Conservation (phyloP, 2,888 invertebrate genomes). For the Melinopterus prodromus region DNA sequence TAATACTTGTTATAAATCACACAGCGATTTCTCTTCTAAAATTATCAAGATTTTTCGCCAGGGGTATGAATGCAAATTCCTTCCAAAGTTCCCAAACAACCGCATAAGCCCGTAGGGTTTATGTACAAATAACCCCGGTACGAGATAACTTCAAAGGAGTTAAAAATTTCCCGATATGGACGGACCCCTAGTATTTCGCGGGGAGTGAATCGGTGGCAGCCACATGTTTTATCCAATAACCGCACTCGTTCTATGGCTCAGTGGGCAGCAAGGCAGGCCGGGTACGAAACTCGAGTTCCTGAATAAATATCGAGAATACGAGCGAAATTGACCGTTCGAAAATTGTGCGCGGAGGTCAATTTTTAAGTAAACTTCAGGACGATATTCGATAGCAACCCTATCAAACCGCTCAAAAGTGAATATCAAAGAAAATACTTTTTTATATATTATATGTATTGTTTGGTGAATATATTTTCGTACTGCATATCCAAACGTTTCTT, state of each 20-base stretch:
- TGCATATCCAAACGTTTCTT: no score
- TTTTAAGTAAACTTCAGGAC: constrained; percentile 28
- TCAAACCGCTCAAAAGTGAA: background rate
- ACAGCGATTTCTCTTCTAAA: no score
- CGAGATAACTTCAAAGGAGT: background rate
- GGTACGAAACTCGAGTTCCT: constrained; percentile 8
- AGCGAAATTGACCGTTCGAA: constrained; percentile 32
- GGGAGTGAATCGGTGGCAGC: background rate
- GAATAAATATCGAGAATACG: constrained; percentile 29
- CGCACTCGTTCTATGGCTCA: background rate
- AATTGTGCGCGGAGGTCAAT: constrained; percentile 27
- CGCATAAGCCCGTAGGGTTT: background rate
- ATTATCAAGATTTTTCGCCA: background rate
- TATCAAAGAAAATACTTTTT: background rate
- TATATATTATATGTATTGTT: no score
- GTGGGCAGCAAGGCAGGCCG: background rate
- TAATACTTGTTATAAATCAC: no score
- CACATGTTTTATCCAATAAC: constrained; percentile 4
- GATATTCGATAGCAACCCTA: background rate
- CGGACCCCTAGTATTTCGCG: background rate
- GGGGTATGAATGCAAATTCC: background rate
- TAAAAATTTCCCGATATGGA: background rate
- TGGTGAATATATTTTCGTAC: no score
- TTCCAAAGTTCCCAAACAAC: background rate
- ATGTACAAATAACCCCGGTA: background rate